Evolutionary conservation across 1,140 invertebrate genomes (phyloP).

Genomic region (Brachystomella parvula): DNA sequence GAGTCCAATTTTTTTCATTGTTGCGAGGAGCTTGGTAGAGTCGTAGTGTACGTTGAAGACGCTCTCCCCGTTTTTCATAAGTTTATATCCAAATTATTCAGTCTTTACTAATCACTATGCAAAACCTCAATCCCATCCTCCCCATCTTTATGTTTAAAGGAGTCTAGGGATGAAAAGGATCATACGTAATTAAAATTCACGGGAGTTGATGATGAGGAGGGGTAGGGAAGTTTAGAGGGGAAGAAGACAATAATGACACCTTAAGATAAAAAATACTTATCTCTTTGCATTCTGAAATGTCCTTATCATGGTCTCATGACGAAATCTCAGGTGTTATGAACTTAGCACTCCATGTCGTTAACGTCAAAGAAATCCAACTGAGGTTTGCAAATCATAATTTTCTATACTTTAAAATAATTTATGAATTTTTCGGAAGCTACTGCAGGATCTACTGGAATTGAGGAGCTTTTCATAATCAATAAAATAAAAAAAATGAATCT

Average conservation of each 20-base stretch:
- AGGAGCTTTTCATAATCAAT: no score
- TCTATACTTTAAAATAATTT: not conserved
- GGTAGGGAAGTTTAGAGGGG: slow-evolving; percentile 1
- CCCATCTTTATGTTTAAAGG: not conserved
- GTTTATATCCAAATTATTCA: slow-evolving; percentile 1
- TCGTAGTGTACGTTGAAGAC: not conserved
- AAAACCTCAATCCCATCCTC: not conserved
- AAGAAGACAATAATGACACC: not conserved
- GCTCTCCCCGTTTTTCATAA: not conserved
- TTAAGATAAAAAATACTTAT: not conserved
- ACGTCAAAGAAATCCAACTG: not conserved
- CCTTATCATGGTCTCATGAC: not conserved
- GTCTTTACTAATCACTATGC: slow-evolving; percentile 5
- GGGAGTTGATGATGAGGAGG: not conserved
- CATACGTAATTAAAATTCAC: not conserved
- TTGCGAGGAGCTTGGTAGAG: not conserved
- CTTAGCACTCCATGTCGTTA: not conserved
- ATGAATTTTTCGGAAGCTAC: no score
- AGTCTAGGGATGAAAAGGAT: not conserved
- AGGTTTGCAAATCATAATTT: not conserved
- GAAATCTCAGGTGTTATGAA: not conserved
- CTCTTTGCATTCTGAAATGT: not conserved
- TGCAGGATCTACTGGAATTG: no score
- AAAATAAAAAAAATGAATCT: no score
- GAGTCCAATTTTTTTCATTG: not conserved